Base-by-base conservation (phyloP, 1,140 invertebrate genomes). In the Holcopasites calliopsidis region DNA sequence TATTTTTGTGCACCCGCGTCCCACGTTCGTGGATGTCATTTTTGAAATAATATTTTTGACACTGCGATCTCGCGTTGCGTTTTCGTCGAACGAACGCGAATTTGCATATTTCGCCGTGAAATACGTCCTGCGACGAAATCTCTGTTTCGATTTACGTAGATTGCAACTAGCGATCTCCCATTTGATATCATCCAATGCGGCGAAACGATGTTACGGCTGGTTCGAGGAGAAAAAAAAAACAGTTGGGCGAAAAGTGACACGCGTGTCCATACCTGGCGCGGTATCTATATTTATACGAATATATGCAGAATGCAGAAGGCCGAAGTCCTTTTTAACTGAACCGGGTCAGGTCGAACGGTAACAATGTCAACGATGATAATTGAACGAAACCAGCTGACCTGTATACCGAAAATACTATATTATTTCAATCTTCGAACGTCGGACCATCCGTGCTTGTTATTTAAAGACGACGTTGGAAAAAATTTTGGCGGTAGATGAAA, bases 101-200 rank as follows among this genome's bases (percentile, higher is more conserved):
- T 82, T 82, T 83, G 68, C 80, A 80, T 80, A 80, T 80, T 73
- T 44, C 60, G 55, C 52, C 65, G 52, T 66, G 58, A 70, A 57
- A 60, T 76, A 68, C 38, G 64, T 38, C 38, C 33, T 16, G 26
- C 73, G 23, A 60, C 31, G 52, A 72, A 80, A 79, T 73, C 72
- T 79, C 61, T 49, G 52, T 47, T 69, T 47, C 80, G 64, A 69
- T 82, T 83, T 72, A 54, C 57, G 55, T 40, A 61, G 72, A 79
- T 83, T 76, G 76, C 76, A 40, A 50, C 31, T n/a, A n/a, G 54
- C 54, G 49, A 64, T 69, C 62, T 35, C 35, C 49, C 42, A 52
- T 55, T n/a, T 58, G 31, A 40, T 64, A 76, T 70, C 38, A 76
- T 52, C 38, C 52, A 47, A 6, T 23, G 47, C 40, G 35, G 42